phyloP scores from a whole-genome alignment of 2,888 invertebrate genomes.

The Cheilosia vernalis region DNA sequence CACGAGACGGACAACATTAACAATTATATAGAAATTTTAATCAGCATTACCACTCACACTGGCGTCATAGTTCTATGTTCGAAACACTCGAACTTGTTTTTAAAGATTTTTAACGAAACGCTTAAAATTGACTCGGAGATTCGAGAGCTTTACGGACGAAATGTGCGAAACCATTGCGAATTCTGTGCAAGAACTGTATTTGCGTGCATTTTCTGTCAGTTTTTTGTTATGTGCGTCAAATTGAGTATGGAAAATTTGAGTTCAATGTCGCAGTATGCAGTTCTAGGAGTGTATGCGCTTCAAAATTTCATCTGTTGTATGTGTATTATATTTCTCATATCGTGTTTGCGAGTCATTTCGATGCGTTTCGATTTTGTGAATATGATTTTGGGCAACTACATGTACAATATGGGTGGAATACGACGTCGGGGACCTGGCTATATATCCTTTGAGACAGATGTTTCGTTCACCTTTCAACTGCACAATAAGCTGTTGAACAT shows the following conservation, averaged over 20 bases:
- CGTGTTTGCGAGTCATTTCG: conserved; percentile 79
- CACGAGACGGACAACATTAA: conserved; percentile 80
- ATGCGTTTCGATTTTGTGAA: conserved; percentile 80
- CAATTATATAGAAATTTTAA: conserved; percentile 80
- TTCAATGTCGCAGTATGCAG: conserved; percentile 76
- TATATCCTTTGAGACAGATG: conserved; percentile 79
- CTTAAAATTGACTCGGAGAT: conserved; percentile 80
- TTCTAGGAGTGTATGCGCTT: conserved; percentile 78
- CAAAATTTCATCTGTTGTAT: conserved; percentile 80
- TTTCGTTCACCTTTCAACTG: conserved; percentile 80
- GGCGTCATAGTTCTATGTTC: conserved; percentile 78
- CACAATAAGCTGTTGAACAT: conserved; percentile 80
- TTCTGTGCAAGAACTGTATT: conserved; percentile 78
- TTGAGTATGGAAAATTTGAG: conserved; percentile 44
- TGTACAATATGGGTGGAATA: conserved; percentile 75
- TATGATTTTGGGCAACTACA: conserved; percentile 78
- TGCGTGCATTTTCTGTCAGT: conserved; percentile 78
- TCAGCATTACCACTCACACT: conserved; percentile 79
- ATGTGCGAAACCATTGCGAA: conserved; percentile 78
- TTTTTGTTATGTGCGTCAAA: conserved; percentile 78
- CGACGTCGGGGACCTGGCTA: conserved; percentile 67
- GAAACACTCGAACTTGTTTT: conserved; percentile 78
- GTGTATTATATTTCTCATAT: conserved; percentile 79
- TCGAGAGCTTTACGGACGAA: conserved; percentile 76
- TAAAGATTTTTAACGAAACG: conserved; percentile 80